Percentiles rank a stretch among this genome's conserved stretches.
These are phyloP conservation scores for Ariopsis seemanni DNA, from an alignment of 2,113 vertebrate genomes.

Conservation along the genomic window DNA sequence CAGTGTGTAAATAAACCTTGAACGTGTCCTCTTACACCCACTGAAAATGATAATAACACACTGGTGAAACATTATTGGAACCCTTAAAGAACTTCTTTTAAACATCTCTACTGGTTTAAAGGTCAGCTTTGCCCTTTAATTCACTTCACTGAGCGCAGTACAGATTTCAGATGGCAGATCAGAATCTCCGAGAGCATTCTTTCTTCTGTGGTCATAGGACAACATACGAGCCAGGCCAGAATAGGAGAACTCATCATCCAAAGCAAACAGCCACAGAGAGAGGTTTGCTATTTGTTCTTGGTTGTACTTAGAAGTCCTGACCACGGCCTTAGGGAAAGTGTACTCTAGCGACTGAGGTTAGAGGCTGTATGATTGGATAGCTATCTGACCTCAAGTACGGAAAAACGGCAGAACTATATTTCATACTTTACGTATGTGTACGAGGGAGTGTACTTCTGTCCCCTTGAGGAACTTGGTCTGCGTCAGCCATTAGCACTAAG, in stretches of 20 bases:
- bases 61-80: slow-evolving; percentile 1
- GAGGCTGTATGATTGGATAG: slow-evolving; percentile 41
- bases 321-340: slow-evolving; percentile 34
- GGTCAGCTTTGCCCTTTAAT: slow-evolving; percentile 22
- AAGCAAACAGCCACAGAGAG: slow-evolving; percentile 29
- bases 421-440: slow-evolving; percentile 33
- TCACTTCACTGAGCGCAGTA: background rate
- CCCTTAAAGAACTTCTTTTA: slow-evolving; percentile 5
- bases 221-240: slow-evolving; percentile 32
- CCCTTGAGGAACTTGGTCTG: slow-evolving; percentile 29
- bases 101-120: slow-evolving; percentile 14
- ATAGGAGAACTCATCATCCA: slow-evolving; percentile 23
- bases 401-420: slow-evolving; percentile 9
- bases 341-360: slow-evolving; percentile 45
- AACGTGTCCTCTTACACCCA: background rate
- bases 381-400: slow-evolving; percentile 44
- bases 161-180: background rate
- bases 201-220: slow-evolving; percentile 34
- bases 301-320: slow-evolving; percentile 42
- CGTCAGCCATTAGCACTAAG: slow-evolving; percentile 47
- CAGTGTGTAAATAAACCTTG: background rate
- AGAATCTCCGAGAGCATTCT: background rate
- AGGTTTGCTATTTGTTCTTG: slow-evolving; percentile 47
- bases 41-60: slow-evolving; percentile 7
- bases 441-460: background rate